Conservation (phyloP, 2,113 vertebrate species). For the Melanerpes formicivorus region DNA sequence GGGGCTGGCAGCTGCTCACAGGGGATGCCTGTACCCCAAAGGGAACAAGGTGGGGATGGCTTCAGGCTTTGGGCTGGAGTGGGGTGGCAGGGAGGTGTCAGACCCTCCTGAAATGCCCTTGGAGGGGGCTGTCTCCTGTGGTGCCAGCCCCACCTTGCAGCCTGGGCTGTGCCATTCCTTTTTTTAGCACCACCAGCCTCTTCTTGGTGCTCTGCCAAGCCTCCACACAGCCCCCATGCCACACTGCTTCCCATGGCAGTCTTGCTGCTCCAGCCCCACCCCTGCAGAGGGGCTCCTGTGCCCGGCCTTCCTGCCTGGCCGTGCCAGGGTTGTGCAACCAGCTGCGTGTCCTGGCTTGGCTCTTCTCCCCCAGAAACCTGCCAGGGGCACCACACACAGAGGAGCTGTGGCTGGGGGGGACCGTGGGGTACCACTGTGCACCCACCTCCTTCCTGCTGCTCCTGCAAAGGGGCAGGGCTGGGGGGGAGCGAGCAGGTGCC, state of each 20-base stretch:
- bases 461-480: neutral
- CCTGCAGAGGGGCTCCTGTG: neutral
- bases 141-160: neutral
- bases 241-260: fast-evolving
- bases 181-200: neutral
- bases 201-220: neutral
- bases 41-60: neutral
- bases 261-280: too few relatives aligned
- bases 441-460: neutral
- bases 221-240: fast-evolving
- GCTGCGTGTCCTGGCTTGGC: fast-evolving
- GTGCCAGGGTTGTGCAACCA: neutral
- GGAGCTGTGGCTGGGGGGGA: neutral
- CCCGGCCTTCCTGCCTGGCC: neutral
- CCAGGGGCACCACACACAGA: fast-evolving
- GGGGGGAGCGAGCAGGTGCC: fast-evolving
- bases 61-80: neutral
- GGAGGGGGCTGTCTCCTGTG: fast-evolving
- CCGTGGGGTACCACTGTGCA: fast-evolving
- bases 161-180: neutral
- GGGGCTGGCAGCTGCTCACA: neutral
- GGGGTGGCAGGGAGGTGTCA: neutral
- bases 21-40: neutral
- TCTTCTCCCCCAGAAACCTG: fast-evolving
- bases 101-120: neutral